Evolutionary conservation across 2,888 invertebrate genomes (phyloP).

Genomic region (Octodonta nipae): DNA sequence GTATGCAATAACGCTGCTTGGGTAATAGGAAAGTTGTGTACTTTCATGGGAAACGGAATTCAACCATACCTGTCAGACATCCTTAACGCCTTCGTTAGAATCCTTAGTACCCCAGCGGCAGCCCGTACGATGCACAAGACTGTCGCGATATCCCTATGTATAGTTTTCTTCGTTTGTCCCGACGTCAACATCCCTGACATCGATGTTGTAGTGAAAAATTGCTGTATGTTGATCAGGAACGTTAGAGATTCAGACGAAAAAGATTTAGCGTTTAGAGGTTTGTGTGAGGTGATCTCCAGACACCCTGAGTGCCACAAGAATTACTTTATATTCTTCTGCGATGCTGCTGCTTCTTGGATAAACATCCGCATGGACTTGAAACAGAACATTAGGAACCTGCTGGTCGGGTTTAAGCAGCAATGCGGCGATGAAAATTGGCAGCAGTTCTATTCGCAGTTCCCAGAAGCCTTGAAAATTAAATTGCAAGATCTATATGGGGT

Average conservation of each 20-base stretch:
- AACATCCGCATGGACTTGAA: constrained; percentile 78
- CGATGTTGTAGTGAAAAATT: constrained; percentile 96
- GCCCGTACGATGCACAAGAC: constrained; percentile 97
- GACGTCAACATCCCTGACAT: constrained; percentile 76
- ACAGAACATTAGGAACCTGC: constrained; percentile 83
- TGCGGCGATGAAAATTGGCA: constrained; percentile 95
- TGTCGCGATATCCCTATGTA: constrained; percentile 99
- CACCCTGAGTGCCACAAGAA: constrained; percentile 91
- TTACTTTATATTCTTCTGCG: constrained; percentile 98
- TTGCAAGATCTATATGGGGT: constrained; percentile 64
- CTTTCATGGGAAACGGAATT: constrained; percentile 86
- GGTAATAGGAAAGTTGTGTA: constrained; percentile 97
- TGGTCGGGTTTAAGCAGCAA: constrained; percentile 90
- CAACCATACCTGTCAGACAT: constrained; percentile 81
- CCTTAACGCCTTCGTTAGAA: constrained; percentile 75
- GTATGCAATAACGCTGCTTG: constrained; percentile 99
- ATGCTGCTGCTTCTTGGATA: constrained; percentile 94
- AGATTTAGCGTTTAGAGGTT: constrained; percentile 95
- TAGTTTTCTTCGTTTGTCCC: constrained; percentile 98
- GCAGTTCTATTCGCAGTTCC: constrained; percentile 90
- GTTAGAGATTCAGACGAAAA: constrained; percentile 99
- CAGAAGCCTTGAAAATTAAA: constrained; percentile 78
- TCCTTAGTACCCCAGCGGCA: constrained; percentile 85
- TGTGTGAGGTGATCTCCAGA: constrained; percentile 93
- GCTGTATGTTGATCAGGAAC: constrained; percentile 92